Evolutionary conservation across 2,113 vertebrate species (phyloP), one percentile per base, ranked within the genome.

Genomic region (Uria aalge): DNA sequence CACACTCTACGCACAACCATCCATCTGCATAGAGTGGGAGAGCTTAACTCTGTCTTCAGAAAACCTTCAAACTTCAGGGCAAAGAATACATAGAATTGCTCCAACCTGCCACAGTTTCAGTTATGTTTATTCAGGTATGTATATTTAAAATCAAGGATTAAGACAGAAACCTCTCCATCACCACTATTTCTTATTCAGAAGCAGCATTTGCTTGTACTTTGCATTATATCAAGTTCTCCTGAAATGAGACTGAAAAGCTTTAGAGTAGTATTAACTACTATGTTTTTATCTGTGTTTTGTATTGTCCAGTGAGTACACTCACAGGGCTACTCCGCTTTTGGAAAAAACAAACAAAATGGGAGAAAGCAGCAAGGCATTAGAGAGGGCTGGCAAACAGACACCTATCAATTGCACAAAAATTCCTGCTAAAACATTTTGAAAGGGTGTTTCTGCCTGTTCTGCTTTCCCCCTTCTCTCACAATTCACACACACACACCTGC

Each of bases 1-100:
- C n/a, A 74, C 53, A 15, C 0, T 0, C 38, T 12, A 32, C 1
- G 1, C 34, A 64, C 45, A 75, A 15, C 41, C 20, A 9, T 43
- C 80, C 6, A 0, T 15, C 60, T 22, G 30, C 0, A 0, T 17
- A n/a, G 38, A 59, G 29, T 16, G 52, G 48, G n/a, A 92, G 41
- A 50, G 15, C 36, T 57, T 52, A 64, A 56, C 52, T 56, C 47
- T 38, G 38, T 38, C 80, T 78, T 64, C 64, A 81, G 50, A 83
- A 86, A 79, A 56, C 22, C 34, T 71, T 32, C 50, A 45, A 36
- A 45, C 12, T 86, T 64, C 32, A 40, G 59, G 67, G n/a, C 45
- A 91, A 92, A 82, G 26, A 63, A 73, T 22, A 66, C 0, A 0
- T 23, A 74, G 66, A 89, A 86, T 23, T 92, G 13, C 59, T 94